Evolutionary conservation across 2,797 vertebrate species (phyloP).

Genomic region (Antrozous pallidus): DNA sequence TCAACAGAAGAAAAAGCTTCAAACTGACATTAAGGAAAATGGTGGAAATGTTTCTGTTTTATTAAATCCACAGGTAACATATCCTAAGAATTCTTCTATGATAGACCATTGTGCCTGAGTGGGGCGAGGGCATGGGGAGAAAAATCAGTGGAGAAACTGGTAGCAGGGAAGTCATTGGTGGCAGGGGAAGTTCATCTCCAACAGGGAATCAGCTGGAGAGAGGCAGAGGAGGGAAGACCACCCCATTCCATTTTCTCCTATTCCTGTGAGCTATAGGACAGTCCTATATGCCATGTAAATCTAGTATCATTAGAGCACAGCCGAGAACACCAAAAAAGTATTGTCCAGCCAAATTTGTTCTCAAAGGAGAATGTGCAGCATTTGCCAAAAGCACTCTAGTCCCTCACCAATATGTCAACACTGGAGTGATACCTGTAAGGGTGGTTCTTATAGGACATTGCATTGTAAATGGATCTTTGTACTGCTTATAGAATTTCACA

Average conservation of each 20-base stretch:
- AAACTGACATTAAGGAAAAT: conserved; percentile 81
- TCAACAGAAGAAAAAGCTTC: conserved; percentile 85
- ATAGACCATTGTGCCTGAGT: not conserved
- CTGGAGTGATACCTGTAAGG: not conserved
- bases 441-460: not conserved
- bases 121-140: not conserved
- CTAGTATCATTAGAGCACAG: not conserved
- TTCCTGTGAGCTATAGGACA: not conserved
- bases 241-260: not conserved
- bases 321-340: not conserved
- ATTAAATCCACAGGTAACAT: conserved; percentile 84
- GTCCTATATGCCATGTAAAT: not conserved
- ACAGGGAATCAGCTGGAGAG: not conserved
- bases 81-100: not conserved
- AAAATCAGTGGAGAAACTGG: not conserved
- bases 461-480: not conserved
- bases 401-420: not conserved
- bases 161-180: not conserved
- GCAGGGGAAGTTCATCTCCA: not conserved
- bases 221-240: not conserved
- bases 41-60: conserved; percentile 84
- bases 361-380: not conserved
- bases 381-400: not conserved
- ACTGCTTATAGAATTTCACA: not conserved
- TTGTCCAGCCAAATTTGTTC: not conserved